Percentiles rank a stretch among this genome's conserved stretches.
Conservation (phyloP, 2,888 invertebrate genomes). For the Macropis europaea region DNA sequence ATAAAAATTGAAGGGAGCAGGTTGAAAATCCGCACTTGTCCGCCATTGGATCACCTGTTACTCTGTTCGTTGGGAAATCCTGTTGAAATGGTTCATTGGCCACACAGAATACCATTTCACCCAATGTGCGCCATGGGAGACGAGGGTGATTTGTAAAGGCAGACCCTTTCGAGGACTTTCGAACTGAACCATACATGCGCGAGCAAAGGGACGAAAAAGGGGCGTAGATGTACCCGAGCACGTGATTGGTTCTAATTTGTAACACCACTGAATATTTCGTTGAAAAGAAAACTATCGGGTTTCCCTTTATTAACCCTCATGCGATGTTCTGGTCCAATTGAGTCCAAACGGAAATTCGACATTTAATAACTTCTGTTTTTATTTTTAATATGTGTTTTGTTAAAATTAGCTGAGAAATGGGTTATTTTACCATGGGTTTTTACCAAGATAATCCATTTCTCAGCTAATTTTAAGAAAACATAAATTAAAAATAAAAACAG, state of each 20-base stretch:
- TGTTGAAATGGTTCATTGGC: conserved; percentile 47
- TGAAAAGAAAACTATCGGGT: too few species aligned
- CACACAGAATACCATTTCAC: neutral
- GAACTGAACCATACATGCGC: neutral
- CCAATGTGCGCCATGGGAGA: conserved; percentile 45
- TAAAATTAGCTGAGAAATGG: too few species aligned
- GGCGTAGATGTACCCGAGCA: conserved; percentile 10
- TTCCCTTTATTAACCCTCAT: too few species aligned
- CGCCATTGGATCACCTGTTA: conserved; percentile 44
- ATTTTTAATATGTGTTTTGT: too few species aligned
- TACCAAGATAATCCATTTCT: too few species aligned
- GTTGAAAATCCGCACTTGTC: neutral
- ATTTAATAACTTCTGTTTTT: too few species aligned
- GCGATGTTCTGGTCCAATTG: too few species aligned
- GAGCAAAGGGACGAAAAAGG: conserved; percentile 13
- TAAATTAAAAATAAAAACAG: too few species aligned
- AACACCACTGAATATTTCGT: neutral
- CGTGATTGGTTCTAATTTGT: conserved; percentile 14
- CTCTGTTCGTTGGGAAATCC: conserved; percentile 13
- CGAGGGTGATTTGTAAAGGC: conserved; percentile 44
- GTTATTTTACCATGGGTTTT: too few species aligned
- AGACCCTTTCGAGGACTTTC: conserved; percentile 34
- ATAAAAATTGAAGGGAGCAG: neutral
- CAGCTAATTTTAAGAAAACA: too few species aligned
- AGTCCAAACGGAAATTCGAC: too few species aligned